Percentiles rank a stretch among this genome's conserved stretches.
Conservation (phyloP, 1,140 invertebrate genomes). For the Capitella teleta region DNA sequence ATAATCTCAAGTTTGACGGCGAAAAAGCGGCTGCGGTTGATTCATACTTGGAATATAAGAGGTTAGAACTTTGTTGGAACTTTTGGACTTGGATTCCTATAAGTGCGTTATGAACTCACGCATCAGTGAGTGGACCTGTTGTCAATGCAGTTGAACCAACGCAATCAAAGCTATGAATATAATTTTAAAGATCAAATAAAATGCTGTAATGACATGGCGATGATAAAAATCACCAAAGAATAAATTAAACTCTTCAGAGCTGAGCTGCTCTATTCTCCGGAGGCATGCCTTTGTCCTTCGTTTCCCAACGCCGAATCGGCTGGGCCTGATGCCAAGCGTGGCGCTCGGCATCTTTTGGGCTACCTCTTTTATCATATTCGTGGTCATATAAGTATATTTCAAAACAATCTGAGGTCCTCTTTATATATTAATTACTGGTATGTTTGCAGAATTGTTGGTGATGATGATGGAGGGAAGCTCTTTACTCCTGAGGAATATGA, state of each 20-base stretch:
- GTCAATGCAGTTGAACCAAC: background rate
- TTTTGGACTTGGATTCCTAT: background rate
- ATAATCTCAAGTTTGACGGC: constrained; percentile 29
- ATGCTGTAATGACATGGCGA: background rate
- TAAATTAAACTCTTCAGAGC: background rate
- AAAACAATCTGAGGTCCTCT: background rate
- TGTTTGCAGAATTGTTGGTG: constrained; percentile 38
- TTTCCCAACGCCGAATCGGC: background rate
- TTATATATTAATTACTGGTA: background rate
- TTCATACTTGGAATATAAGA: constrained; percentile 36
- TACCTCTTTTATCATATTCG: background rate
- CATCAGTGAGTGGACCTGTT: background rate
- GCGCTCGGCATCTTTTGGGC: background rate
- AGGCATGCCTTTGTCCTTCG: background rate
- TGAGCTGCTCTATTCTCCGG: background rate
- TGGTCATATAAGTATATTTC: background rate
- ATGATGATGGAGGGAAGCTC: constrained; percentile 39
- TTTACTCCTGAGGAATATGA: constrained; percentile 43
- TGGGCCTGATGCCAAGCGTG: background rate
- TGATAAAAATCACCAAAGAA: background rate
- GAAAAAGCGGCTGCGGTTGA: constrained; percentile 29
- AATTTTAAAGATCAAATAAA: background rate
- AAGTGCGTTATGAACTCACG: background rate
- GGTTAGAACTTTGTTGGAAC: constrained; percentile 17
- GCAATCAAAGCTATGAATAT: background rate